A percentile compares a stretch with the other conserved stretches of the same genome.
Evolutionary conservation across 1,140 invertebrate genomes (phyloP).

Genomic region (Caenorhabditis briggsae): DNA sequence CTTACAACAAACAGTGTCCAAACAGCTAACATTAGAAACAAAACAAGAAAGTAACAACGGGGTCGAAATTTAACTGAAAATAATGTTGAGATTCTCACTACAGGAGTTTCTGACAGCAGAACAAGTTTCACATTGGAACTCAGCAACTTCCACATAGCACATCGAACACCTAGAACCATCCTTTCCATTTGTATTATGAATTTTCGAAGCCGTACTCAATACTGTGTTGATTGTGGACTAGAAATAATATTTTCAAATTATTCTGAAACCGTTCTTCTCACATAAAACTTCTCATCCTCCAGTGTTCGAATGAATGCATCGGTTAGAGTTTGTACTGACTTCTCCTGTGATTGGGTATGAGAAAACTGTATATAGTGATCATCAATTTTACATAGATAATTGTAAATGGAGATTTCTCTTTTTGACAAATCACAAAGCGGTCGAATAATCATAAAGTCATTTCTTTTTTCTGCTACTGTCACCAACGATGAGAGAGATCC

Average conservation of each 20-base stretch:
- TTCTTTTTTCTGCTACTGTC: not conserved
- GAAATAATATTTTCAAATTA: not conserved
- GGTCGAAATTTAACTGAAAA: not conserved
- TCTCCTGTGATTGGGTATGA: not conserved
- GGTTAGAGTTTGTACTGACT: not conserved
- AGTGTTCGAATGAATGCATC: constrained; percentile 30
- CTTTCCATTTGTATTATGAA: constrained; percentile 14
- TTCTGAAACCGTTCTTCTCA: not conserved
- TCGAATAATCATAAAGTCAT: not conserved
- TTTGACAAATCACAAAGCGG: constrained; percentile 13
- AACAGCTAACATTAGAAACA: not conserved
- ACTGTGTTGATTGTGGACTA: constrained; percentile 37
- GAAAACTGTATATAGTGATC: constrained; percentile 5
- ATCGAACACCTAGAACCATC: not conserved
- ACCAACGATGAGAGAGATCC: not conserved
- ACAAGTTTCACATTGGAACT: not conserved
- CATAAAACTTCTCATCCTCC: constrained; percentile 37
- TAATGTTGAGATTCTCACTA: not conserved
- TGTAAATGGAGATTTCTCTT: constrained; percentile 19
- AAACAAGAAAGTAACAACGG: not conserved
- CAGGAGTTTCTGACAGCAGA: not conserved
- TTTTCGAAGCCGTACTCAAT: constrained; percentile 5
- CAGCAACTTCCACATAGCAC: not conserved
- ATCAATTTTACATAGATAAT: constrained; percentile 6
- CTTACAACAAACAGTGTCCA: not conserved